A percentile compares a stretch with the other conserved stretches of the same genome.
phyloP scores from a whole-genome alignment of 2,888 invertebrate genomes.

The Sphaerophoria taeniata region DNA sequence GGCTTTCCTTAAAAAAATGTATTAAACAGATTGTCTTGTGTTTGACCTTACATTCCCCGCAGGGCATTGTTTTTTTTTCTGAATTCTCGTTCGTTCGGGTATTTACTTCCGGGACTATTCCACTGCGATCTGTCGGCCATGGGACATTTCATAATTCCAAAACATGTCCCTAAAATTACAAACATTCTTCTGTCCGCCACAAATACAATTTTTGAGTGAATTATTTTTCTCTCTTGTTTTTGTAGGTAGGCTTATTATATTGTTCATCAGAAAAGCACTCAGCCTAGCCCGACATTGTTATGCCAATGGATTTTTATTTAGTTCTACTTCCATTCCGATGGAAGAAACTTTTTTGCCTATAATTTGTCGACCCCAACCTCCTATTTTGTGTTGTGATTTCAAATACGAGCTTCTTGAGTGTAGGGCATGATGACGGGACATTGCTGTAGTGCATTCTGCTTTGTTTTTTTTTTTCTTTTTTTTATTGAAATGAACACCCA shows the following conservation, averaged over 20 bases:
- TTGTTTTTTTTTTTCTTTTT: background rate
- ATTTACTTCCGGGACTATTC: too few species aligned
- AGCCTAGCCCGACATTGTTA: slow-evolving; percentile 43
- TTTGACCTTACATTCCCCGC: too few species aligned
- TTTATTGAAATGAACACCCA: slow-evolving; percentile 23
- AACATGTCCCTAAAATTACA: background rate
- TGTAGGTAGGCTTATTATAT: background rate
- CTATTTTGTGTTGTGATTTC: slow-evolving; percentile 14
- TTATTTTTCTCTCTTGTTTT: slow-evolving; percentile 32
- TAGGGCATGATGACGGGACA: background rate
- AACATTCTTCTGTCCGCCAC: background rate
- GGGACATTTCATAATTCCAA: background rate
- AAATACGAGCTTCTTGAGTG: slow-evolving; percentile 49
- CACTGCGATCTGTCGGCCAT: too few species aligned
- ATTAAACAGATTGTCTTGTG: too few species aligned
- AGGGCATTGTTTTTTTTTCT: too few species aligned
- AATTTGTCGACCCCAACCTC: background rate
- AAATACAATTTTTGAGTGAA: slow-evolving; percentile 27
- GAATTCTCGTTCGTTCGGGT: too few species aligned
- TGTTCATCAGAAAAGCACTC: slow-evolving; percentile 10
- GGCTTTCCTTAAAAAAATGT: too few species aligned
- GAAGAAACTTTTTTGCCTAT: slow-evolving; percentile 7
- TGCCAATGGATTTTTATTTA: slow-evolving; percentile 45
- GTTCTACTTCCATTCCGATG: slow-evolving; percentile 10
- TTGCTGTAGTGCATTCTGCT: background rate